phyloP scores from a whole-genome alignment of 2,797 vertebrate species.

The Botia kubotai region DNA sequence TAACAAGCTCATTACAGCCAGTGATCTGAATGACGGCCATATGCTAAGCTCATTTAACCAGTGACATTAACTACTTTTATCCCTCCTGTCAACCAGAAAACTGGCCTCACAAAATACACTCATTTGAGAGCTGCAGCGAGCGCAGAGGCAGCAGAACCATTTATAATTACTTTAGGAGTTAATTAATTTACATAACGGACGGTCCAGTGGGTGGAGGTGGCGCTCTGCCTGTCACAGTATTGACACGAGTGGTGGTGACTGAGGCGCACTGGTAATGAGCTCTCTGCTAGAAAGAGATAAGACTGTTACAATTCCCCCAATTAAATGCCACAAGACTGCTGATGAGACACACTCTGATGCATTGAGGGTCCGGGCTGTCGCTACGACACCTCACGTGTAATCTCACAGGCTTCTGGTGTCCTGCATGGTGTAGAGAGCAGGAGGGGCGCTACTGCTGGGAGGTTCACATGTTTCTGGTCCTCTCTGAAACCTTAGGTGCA shows the following conservation, averaged over 20 bases:
- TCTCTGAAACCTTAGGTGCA: slow-evolving; percentile 1
- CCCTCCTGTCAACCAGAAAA: slow-evolving; percentile 30
- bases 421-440: too few relatives aligned
- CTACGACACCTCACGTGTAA: background rate
- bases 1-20: slow-evolving; percentile 13
- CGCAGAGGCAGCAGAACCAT: slow-evolving; percentile 26
- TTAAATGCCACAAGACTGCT: slow-evolving; percentile 52
- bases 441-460: background rate
- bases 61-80: slow-evolving; percentile 37
- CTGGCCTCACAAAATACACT: slow-evolving; percentile 22
- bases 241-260: slow-evolving; percentile 12
- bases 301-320: slow-evolving; percentile 50
- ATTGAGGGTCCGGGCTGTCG: background rate
- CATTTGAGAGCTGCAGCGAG: background rate
- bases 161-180: slow-evolving; percentile 62
- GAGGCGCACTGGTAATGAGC: slow-evolving; percentile 46
- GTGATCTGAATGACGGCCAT: slow-evolving; percentile 34
- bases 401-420: slow-evolving; percentile 1
- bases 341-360: slow-evolving; percentile 48
- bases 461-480: background rate
- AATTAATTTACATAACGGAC: slow-evolving; percentile 55
- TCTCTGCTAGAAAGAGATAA: slow-evolving; percentile 63
- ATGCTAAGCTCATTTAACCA: slow-evolving; percentile 36
- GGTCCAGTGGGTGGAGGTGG: slow-evolving; percentile 38
- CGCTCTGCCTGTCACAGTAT: slow-evolving; percentile 37